phyloP scores from a whole-genome alignment of 1,140 invertebrate genomes.

The Aphaenogaster rudis region DNA sequence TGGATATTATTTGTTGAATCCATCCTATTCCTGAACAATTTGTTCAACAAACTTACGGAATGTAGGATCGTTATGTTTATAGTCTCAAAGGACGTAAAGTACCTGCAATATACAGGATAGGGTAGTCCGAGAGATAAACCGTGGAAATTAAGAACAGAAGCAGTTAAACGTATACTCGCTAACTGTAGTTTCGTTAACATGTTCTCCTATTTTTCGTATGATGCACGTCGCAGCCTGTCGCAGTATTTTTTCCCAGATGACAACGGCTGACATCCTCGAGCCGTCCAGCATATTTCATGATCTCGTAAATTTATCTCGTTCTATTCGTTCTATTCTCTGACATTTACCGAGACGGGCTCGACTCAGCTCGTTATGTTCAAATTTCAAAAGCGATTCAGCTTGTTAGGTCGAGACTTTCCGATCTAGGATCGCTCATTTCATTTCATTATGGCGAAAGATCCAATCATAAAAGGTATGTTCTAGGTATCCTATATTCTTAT shows the following conservation, averaged over 20 bases:
- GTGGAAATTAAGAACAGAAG: conserved; percentile 27
- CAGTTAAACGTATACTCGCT: conserved; percentile 21
- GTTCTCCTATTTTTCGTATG: conserved; percentile 9
- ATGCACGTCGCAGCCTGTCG: background rate
- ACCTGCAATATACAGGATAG: background rate
- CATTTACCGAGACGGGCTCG: conserved; percentile 6
- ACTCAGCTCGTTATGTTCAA: conserved; percentile 63
- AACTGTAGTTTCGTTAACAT: conserved; percentile 36
- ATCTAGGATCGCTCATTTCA: background rate
- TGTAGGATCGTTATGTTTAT: conserved; percentile 5
- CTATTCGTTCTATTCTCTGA: conserved; percentile 41
- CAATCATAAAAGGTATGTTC: background rate
- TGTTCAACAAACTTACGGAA: conserved; percentile 8
- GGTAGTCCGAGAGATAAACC: background rate
- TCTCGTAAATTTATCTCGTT: conserved; percentile 59
- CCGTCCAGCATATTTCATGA: conserved; percentile 3
- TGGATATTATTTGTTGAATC: background rate
- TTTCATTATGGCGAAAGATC: background rate
- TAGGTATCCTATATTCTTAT: background rate
- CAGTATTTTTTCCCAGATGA: conserved; percentile 56
- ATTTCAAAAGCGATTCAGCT: conserved; percentile 58
- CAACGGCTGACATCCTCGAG: conserved; percentile 8
- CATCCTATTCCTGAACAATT: background rate
- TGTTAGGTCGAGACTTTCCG: conserved; percentile 40
- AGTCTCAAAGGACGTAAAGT: conserved; percentile 3